phyloP scores from a whole-genome alignment of 2,888 invertebrate genomes.

The Romanomermis culicivorax region DNA sequence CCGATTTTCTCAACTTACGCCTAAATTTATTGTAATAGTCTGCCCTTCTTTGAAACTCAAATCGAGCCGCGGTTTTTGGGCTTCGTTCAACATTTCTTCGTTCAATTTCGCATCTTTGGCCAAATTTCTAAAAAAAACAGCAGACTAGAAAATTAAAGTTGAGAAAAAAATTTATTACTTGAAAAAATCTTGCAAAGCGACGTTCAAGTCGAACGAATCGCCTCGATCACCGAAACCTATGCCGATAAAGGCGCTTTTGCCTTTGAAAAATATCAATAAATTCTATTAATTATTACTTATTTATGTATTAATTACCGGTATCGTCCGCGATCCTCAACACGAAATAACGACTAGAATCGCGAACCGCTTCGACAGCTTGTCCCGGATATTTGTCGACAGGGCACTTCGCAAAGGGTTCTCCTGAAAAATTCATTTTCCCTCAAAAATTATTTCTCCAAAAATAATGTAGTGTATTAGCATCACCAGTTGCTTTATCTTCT shows the following conservation, averaged over 20 bases:
- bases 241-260: constrained; percentile 64
- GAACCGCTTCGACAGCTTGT: constrained; percentile 75
- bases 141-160: not conserved
- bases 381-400: constrained; percentile 90
- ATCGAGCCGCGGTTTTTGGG: constrained; percentile 53
- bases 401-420: constrained; percentile 75
- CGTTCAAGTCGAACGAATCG: constrained; percentile 95
- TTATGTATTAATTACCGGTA: constrained; percentile 40
- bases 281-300: constrained; percentile 2
- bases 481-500: constrained; percentile 73
- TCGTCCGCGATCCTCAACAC: constrained; percentile 84
- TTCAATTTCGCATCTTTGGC: constrained; percentile 57
- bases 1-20: too few species aligned
- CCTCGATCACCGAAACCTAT: constrained; percentile 90
- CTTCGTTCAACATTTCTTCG: constrained; percentile 40
- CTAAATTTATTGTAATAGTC: constrained; percentile 94
- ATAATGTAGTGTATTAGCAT: not conserved
- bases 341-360: constrained; percentile 91
- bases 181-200: constrained; percentile 90
- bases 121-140: constrained; percentile 38
- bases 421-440: constrained; percentile 18
- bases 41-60: constrained; percentile 96
- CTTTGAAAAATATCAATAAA: constrained; percentile 20
- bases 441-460: not conserved
- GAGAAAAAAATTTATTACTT: constrained; percentile 36